Evolutionary conservation across 2,797 vertebrate species (phyloP), one percentile per base, ranked within the genome.

Genomic region (Serranus cabrilla): DNA sequence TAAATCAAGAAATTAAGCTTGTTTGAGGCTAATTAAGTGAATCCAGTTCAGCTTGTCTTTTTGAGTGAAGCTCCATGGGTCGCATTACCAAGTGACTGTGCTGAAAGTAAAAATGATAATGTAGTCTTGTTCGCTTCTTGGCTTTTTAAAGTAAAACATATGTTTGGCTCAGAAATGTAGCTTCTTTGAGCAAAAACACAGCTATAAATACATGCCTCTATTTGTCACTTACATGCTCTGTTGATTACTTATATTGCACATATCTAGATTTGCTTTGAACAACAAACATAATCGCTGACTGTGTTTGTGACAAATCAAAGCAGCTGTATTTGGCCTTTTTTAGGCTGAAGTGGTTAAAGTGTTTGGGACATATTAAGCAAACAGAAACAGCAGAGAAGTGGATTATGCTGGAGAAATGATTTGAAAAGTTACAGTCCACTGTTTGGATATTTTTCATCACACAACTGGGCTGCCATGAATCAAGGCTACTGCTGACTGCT

Each of bases 1-100:
- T 59, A 39, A 23, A 61, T 63, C 13, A 65, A 52, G 21, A 74
- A 39, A 64, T 70, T 2, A 4, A 20, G 14, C 8, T 63, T 51
- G 31, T 40, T 27, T 70, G 34, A 68, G 11, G 47, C 49, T 50
- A 6, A 27, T 6, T 7, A 40, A 2, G 34, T 49, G n/a, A 31
- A 49, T 40, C 2, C 20, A 56, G 10, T 56, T 6, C 47, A 56
- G 11, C 4, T 14, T 49, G 56, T 65, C 18, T 31, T 51, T 43
- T 20, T 64, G 45, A 49, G 27, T 20, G 16, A 20, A n/a, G 11
- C 25, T 66, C 37, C 21, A 11, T 66, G 2, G 11, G 23, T 21
- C 23, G 52, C 13, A 25, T 18, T 46, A 34, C 31, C 13, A 54
- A 37, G 21, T 11, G 7, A 47, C 39, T 11, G 12, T 5, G 34